These are phyloP conservation scores for Prorops nasuta DNA, from an alignment of 1,140 invertebrate species.

Conservation along the genomic window DNA sequence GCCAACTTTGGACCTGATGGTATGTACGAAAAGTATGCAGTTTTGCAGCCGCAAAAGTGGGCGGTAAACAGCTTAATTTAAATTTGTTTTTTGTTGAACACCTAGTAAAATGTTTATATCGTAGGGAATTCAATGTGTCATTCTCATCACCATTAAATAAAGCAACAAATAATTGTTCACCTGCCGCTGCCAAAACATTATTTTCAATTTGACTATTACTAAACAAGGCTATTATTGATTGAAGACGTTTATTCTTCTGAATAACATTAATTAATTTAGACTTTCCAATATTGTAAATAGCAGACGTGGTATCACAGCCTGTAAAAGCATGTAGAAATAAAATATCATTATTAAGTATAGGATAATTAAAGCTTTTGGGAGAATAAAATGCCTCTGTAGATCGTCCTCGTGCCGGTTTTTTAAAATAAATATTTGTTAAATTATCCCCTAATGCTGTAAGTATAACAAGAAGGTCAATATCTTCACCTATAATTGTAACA, in stretches of 20 bases:
- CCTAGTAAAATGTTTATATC: constrained; percentile 1
- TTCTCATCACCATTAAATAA: neutral
- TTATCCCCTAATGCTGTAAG: constrained; percentile 28
- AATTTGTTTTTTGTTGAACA: neutral
- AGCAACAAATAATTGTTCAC: neutral
- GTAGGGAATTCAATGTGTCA: neutral
- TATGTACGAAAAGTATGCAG: constrained; percentile 13
- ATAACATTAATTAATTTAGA: neutral
- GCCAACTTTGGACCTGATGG: constrained; percentile 13
- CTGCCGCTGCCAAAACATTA: neutral
- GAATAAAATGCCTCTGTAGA: neutral
- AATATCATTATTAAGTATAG: neutral
- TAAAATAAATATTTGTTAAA: constrained; percentile 17
- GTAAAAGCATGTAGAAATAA: constrained; percentile 10
- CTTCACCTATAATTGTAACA: constrained; percentile 40
- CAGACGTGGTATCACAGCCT: constrained; percentile 11
- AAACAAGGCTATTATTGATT: neutral
- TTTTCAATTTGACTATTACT: neutral
- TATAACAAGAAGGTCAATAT: constrained; percentile 44
- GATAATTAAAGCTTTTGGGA: neutral
- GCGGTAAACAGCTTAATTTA: constrained; percentile 5
- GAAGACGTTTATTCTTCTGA: neutral
- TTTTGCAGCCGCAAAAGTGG: constrained; percentile 2
- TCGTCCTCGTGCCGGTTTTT: neutral
- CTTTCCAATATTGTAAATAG: constrained; percentile 7